Base-by-base conservation (phyloP, 2,888 invertebrate genomes). In the Mythimna pallens region DNA sequence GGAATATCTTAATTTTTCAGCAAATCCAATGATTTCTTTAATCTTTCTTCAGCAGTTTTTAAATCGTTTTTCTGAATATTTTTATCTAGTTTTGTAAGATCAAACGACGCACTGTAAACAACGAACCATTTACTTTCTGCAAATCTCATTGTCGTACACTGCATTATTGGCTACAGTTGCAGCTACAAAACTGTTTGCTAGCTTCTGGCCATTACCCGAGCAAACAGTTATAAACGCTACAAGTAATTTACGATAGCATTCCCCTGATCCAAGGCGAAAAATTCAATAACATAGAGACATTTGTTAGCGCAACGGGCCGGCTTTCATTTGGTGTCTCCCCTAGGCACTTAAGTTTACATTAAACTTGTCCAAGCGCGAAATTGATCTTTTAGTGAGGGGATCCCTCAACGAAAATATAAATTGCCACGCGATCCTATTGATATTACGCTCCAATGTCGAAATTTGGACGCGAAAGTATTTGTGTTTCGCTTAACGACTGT, bases 341-440 rank as follows among this genome's bases (percentile, higher is more conserved):
- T 88, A 92, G 91, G 93, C 95, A 94, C 93, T 95, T 94, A 94
- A 95, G 95, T 94, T 95, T 95, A 95, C 96, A 95, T 95, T 95
- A 95, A 94, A 93, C 90, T 93, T 94, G 94, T 93, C 94, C 94
- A 94, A 94, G 95, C 96, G 96, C 93, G 95, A 96, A 96, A 96
- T 96, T 96, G 95, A 96, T 96, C 96, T 96, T 94, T 95, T 94
- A 94, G 94, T 94, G 91, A 93, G 93, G 94, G 93, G 93, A 88
- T 90, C 92, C 90, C 92, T 92, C 92, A 92, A 90, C 91, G 93
- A 93, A 93, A 94, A 94, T 94, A 94, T 93, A 94, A 93, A 94
- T 94, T 93, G 92, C 92, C 92, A 90, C 92, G 91, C 89, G 90
- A 89, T 90, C 89, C 92, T 92, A 94, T 93, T 93, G 94, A 93